A percentile compares a stretch with the other conserved stretches of the same genome.
phyloP scores from a whole-genome alignment of 2,888 invertebrate genomes.

The Sphaerophoria taeniata region DNA sequence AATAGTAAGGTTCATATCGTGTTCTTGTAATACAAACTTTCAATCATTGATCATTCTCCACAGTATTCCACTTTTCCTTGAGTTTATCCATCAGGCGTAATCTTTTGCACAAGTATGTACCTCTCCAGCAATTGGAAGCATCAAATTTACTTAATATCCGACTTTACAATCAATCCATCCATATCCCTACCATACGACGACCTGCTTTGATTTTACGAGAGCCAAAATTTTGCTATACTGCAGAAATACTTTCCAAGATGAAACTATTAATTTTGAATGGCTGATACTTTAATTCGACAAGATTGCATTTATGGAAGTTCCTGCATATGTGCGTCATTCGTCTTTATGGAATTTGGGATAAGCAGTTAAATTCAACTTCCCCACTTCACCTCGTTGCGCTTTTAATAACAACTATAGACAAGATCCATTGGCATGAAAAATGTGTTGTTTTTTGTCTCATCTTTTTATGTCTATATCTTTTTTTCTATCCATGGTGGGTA shows the following conservation, averaged over 20 bases:
- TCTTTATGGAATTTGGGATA: too few relatives aligned
- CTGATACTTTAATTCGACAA: too few relatives aligned
- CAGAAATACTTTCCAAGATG: too few relatives aligned
- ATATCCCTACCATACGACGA: neutral
- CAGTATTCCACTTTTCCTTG: constrained; percentile 16
- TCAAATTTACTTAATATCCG: constrained; percentile 38
- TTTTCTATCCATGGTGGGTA: constrained; percentile 13
- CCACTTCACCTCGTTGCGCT: constrained; percentile 3
- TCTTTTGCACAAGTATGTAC: neutral
- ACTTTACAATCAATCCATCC: constrained; percentile 57
- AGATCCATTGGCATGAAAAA: neutral
- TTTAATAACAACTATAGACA: constrained; percentile 42
- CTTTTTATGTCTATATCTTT: constrained; percentile 25
- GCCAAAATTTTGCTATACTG: too few relatives aligned
- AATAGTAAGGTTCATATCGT: constrained; percentile 54
- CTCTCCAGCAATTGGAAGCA: neutral
- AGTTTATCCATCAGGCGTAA: neutral
- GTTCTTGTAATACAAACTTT: neutral
- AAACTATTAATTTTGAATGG: neutral
- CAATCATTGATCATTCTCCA: constrained; percentile 15
- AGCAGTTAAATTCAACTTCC: too few relatives aligned
- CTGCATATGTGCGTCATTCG: too few relatives aligned
- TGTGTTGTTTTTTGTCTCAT: neutral
- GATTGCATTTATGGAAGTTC: too few relatives aligned
- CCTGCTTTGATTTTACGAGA: neutral